Evolutionary conservation across 2,888 invertebrate genomes (phyloP).

Genomic region (Sipha maydis): DNA sequence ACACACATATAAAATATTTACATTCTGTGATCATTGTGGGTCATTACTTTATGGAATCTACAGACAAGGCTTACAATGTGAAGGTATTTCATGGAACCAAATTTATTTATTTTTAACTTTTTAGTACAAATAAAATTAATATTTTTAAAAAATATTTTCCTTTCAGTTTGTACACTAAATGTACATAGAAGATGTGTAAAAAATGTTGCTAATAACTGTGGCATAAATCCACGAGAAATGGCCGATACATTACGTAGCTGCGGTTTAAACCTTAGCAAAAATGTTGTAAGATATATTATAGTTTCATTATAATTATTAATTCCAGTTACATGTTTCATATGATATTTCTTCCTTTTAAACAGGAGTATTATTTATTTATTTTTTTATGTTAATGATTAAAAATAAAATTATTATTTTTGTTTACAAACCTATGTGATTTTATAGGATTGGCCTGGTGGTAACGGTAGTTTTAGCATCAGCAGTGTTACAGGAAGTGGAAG

Average conservation of each 20-base stretch:
- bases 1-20: slow-evolving; percentile 97
- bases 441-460: slow-evolving; percentile 58
- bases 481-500: slow-evolving; percentile 13
- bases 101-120: too few relatives aligned
- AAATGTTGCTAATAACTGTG: slow-evolving; percentile 99
- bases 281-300: slow-evolving; percentile 44
- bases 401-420: background rate
- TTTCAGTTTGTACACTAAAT: slow-evolving; percentile 90
- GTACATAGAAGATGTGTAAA: slow-evolving; percentile 99
- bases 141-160: background rate
- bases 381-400: background rate
- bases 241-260: slow-evolving; percentile 81
- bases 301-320: background rate
- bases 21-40: slow-evolving; percentile 99
- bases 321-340: background rate
- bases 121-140: too few relatives aligned
- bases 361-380: background rate
- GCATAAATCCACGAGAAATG: slow-evolving; percentile 96
- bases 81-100: slow-evolving; percentile 71
- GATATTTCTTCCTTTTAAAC: background rate
- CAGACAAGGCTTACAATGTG: slow-evolving; percentile 96
- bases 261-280: slow-evolving; percentile 49
- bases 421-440: slow-evolving; percentile 1
- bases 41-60: slow-evolving; percentile 95
- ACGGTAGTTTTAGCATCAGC: slow-evolving; percentile 53